Base-by-base conservation (phyloP, 1,140 invertebrate species). In the Thaumetopoea pityocampa region DNA sequence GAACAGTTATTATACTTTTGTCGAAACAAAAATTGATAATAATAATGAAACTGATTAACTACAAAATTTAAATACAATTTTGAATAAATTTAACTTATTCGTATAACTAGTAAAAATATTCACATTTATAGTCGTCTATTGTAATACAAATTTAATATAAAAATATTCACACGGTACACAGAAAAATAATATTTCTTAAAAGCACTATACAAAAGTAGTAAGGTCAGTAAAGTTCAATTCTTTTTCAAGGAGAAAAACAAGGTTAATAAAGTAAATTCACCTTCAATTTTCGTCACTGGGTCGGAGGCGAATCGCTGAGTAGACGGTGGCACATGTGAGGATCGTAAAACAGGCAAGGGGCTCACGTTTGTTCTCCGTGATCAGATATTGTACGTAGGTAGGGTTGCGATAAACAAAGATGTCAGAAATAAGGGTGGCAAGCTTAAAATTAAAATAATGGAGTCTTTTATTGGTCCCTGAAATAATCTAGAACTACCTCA, bases 231-330 rank as follows among this genome's bases (percentile, higher is more conserved):
- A 40, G n/a, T n/a, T 7, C 14, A 19, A 32, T 24, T 32, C 28
- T 36, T 38, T 26, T 49, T 24, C 22, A 30, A 42, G 30, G 23
- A 20, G 9, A 36, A 48, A 48, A 48, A 48, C 37, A 48, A 48
- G 36, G 29, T 40, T 48, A 43, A 42, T 37, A 32, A 27, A 33
- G 12, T 24, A 29, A 33, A 50, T 33, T 43, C 34, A 50, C 47
- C 47, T 50, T 36, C 37, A 36, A 42, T 42, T 43, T 50, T 43
- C 40, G 47, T 43, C 33, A 43, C 37, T 5, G 20, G 12, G 37
- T 30, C 16, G 27, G 19, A 29, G 15, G 26, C 26, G 20, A 17
- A 48, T 8, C 24, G 32, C 30, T 18, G 37, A 41, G n/a, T 30
- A 22, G 35, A 18, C 46, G 18, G 32, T 20, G 17, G 10, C 47